Evolutionary conservation across 2,888 invertebrate genomes (phyloP).

Genomic region (Isoperla grammatica): DNA sequence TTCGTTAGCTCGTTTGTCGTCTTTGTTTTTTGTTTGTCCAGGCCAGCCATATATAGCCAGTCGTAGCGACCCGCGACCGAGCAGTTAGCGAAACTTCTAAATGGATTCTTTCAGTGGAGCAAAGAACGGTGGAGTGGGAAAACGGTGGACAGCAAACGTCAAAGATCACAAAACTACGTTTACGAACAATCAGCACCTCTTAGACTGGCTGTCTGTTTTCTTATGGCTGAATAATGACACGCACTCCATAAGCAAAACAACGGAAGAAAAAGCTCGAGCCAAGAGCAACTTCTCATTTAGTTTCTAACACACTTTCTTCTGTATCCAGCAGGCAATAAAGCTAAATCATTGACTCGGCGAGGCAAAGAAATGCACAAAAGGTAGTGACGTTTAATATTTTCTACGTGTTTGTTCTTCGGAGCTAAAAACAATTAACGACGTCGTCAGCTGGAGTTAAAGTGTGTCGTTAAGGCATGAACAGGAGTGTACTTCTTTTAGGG

Average conservation of each 20-base stretch:
- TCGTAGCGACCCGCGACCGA: conserved; percentile 10
- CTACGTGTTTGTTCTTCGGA: background rate
- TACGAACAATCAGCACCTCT: background rate
- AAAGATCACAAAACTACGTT: conserved; percentile 1
- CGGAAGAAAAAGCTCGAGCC: background rate
- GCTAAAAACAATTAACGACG: conserved; percentile 17
- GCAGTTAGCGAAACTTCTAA: conserved; percentile 24
- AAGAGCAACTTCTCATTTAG: background rate
- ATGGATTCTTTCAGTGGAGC: conserved; percentile 23
- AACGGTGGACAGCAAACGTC: background rate
- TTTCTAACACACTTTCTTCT: background rate
- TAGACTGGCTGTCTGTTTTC: background rate
- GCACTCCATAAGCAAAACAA: background rate
- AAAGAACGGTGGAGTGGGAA: conserved; percentile 1
- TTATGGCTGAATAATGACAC: background rate
- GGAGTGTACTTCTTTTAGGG: conserved; percentile 7
- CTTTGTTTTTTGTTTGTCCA: conserved; percentile 20
- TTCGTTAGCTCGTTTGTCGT: conserved; percentile 20
- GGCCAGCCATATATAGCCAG: conserved; percentile 11
- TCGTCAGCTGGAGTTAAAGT: conserved; percentile 11
- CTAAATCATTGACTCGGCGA: conserved; percentile 5
- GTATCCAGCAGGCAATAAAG: conserved; percentile 3
- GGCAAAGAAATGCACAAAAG: conserved; percentile 11
- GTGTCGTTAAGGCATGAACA: background rate
- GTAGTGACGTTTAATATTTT: conserved; percentile 6